These are phyloP conservation scores for Sylvilagus floridanus DNA, from an alignment of 2,797 vertebrate species.

Conservation along the genomic window DNA sequence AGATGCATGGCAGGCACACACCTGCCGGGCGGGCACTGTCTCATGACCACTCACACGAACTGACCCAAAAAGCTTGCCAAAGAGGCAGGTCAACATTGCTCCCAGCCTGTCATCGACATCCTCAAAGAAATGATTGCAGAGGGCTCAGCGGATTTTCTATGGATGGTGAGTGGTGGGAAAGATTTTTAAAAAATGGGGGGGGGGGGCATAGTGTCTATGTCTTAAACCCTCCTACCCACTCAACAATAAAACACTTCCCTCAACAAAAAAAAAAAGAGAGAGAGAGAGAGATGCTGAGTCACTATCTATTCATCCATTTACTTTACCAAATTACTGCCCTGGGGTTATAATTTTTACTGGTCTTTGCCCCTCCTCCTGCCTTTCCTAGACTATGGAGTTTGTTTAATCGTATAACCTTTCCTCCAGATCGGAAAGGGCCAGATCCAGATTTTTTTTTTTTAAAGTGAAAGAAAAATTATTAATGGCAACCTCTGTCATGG, in stretches of 20 bases:
- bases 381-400: neutral
- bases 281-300: slow-evolving; percentile 9
- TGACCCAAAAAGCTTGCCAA: slow-evolving; percentile 14
- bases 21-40: slow-evolving; percentile 44
- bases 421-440: slow-evolving; percentile 29
- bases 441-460: slow-evolving; percentile 12
- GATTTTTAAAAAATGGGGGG: neutral
- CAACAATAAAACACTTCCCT: slow-evolving; percentile 14
- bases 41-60: slow-evolving; percentile 39
- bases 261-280: neutral
- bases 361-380: neutral
- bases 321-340: slow-evolving; percentile 59
- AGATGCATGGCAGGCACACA: slow-evolving; percentile 40
- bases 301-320: slow-evolving; percentile 48
- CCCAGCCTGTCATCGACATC: neutral
- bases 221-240: neutral
- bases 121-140: neutral
- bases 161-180: neutral
- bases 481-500: neutral
- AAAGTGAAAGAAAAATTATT: slow-evolving; percentile 39
- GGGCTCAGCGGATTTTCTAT: neutral
- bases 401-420: slow-evolving; percentile 41
- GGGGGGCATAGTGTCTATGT: neutral
- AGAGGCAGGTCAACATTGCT: neutral
- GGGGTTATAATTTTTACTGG: neutral